Percentiles rank a stretch among this genome's conserved stretches.
Evolutionary conservation across 2,113 vertebrate species (phyloP).

Genomic region (Rhadina sibilatrix): DNA sequence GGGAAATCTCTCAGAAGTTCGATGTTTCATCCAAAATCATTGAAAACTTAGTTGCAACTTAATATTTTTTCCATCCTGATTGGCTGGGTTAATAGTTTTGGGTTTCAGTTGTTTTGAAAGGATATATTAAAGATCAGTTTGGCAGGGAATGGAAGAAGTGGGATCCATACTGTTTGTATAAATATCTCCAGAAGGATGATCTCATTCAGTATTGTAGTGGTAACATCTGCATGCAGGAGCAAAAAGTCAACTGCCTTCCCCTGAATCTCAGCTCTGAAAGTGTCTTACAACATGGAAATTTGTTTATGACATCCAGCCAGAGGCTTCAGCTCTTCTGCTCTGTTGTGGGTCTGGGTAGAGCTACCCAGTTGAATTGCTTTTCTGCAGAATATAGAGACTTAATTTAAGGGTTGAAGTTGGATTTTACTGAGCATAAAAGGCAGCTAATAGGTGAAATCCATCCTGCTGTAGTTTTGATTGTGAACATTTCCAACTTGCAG

Average conservation of each 20-base stretch:
- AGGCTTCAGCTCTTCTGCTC: neutral
- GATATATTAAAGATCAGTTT: neutral
- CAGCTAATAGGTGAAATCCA: neutral
- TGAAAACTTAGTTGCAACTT: neutral
- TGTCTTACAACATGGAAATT: neutral
- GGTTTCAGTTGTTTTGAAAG: neutral
- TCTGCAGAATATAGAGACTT: neutral
- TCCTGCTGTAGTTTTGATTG: neutral
- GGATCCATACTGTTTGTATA: neutral
- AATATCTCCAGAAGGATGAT: neutral
- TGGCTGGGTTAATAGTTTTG: neutral
- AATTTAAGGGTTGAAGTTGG: neutral
- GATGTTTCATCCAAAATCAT: neutral
- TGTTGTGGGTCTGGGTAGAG: neutral
- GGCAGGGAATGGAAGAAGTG: neutral
- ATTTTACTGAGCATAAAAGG: neutral
- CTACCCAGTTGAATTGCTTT: neutral
- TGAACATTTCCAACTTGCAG: slow-evolving; percentile 64
- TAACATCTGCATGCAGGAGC: neutral
- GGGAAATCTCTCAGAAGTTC: neutral
- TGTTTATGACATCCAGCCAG: neutral
- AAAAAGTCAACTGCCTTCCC: neutral
- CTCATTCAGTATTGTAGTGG: neutral
- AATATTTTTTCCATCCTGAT: accelerated
- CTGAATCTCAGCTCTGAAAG: neutral